Evolutionary conservation across 2,797 vertebrate genomes (phyloP).

Genomic region (Poeciliopsis presidionis): DNA sequence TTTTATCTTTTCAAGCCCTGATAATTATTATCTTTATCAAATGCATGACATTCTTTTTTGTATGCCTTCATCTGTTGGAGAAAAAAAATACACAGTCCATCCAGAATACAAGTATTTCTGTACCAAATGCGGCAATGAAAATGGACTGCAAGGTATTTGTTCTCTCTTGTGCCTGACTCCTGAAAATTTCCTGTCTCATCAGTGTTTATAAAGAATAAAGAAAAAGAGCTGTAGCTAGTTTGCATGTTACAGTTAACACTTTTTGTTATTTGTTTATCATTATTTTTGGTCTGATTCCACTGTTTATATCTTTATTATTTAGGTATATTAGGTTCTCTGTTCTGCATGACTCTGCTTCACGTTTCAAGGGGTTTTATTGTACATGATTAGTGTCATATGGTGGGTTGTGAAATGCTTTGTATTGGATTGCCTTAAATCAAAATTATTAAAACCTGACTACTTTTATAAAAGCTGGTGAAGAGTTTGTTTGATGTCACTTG

Average conservation of each 20-base stretch:
- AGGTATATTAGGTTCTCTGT: constrained; percentile 62
- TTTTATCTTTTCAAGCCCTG: constrained; percentile 30
- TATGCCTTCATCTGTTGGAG: constrained; percentile 29
- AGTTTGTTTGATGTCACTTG: constrained; percentile 28
- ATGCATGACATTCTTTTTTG: constrained; percentile 59
- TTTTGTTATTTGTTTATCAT: constrained; percentile 30
- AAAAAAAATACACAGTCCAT: constrained; percentile 55
- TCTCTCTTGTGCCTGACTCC: constrained; percentile 74
- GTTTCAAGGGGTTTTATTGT: constrained; percentile 78
- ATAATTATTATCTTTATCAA: constrained; percentile 40
- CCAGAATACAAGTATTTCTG: constrained; percentile 74
- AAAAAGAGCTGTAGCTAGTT: constrained; percentile 65
- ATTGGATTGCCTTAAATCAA: constrained; percentile 88
- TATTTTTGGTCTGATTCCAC: constrained; percentile 43
- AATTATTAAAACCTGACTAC: constrained; percentile 81
- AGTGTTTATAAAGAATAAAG: constrained; percentile 48
- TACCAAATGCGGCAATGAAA: constrained; percentile 68
- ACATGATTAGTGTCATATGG: constrained; percentile 84
- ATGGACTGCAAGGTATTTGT: constrained; percentile 70
- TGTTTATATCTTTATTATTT: constrained; percentile 59
- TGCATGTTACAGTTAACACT: constrained; percentile 75
- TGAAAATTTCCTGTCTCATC: constrained; percentile 54
- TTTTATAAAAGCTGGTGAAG: constrained; percentile 73
- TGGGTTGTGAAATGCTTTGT: constrained; percentile 88
- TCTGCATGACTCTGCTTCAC: constrained; percentile 77